These are phyloP conservation scores for Rhegmatorhina hoffmannsi DNA, from an alignment of 2,113 vertebrate genomes.

Conservation along the genomic window DNA sequence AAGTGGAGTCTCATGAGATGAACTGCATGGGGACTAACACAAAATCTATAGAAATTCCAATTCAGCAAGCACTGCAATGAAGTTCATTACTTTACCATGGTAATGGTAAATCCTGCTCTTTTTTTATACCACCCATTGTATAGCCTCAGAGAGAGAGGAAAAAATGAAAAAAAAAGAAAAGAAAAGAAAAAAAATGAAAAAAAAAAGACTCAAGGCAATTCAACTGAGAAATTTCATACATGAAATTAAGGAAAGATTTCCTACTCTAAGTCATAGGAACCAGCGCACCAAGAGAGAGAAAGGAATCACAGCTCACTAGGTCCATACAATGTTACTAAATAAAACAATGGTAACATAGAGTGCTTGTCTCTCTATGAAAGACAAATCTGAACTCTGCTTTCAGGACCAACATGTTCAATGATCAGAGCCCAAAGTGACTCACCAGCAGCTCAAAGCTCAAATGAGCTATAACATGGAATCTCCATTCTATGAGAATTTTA, in stretches of 20 bases:
- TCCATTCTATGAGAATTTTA: background rate
- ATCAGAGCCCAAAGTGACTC: background rate
- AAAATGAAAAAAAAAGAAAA: no score
- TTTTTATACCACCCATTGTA: background rate
- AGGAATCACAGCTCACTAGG: background rate
- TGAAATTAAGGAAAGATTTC: background rate
- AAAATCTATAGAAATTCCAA: background rate
- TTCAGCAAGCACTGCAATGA: background rate
- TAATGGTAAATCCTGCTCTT: background rate
- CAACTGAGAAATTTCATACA: background rate
- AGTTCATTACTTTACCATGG: background rate
- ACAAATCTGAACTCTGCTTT: background rate
- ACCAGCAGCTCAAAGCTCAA: background rate
- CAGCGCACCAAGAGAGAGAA: background rate
- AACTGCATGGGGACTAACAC: background rate
- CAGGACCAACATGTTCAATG: background rate
- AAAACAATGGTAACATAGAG: background rate
- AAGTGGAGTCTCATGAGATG: background rate
- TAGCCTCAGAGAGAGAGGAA: background rate
- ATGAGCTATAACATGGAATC: background rate
- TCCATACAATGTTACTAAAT: background rate
- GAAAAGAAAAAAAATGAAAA: no score
- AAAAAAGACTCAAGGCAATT: background rate
- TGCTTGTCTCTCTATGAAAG: background rate
- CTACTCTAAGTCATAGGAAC: background rate